Percentiles rank a stretch among this genome's conserved stretches.
Evolutionary conservation across 2,797 vertebrate species (phyloP).

Genomic region (Xiphorhynchus erythropygius): DNA sequence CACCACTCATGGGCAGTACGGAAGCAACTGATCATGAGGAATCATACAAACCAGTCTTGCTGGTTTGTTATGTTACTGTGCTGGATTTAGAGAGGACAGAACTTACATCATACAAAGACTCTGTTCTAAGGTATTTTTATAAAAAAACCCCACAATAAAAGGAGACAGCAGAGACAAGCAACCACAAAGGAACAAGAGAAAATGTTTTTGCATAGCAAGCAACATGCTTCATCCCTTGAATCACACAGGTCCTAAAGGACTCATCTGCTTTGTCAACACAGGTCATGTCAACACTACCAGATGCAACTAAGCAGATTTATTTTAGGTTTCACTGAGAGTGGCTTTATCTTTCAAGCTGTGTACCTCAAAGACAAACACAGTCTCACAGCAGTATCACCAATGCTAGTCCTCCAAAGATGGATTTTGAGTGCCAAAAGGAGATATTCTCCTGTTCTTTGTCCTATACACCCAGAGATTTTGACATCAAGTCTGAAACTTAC

Average conservation of each 20-base stretch:
- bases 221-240: not conserved
- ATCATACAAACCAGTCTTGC: not conserved
- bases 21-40: rapidly evolving
- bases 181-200: not conserved
- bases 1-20: rapidly evolving
- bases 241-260: not conserved
- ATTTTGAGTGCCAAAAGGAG: not conserved
- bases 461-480: not conserved
- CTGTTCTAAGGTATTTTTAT: not conserved
- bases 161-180: not conserved
- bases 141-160: not conserved
- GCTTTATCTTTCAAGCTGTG: not conserved
- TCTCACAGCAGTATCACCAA: not conserved
- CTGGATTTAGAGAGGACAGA: not conserved
- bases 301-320: not conserved
- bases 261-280: not conserved
- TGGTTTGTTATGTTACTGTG: not conserved
- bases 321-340: not conserved
- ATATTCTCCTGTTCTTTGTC: not conserved
- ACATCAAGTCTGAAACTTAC: not conserved
- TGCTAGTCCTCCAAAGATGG: not conserved
- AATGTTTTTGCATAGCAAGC: not conserved
- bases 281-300: no score
- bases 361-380: not conserved
- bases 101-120: rapidly evolving